Conservation (phyloP, 2,797 vertebrate genomes). For the Okamejei kenojei region DNA sequence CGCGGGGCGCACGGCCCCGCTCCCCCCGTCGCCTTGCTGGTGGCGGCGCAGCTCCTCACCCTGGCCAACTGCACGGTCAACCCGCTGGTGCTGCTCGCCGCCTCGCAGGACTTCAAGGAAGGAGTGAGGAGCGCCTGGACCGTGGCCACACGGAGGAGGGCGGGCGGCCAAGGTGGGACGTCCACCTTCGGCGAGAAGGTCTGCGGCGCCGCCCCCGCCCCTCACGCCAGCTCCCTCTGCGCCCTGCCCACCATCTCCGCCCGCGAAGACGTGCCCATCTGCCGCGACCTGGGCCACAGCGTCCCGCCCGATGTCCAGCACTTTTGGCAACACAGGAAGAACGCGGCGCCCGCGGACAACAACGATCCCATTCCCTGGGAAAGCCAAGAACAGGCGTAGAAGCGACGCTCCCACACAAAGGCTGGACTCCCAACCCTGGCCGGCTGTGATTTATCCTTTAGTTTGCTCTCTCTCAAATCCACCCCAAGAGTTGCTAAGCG, state of each 20-base stretch:
- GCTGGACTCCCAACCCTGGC: background rate
- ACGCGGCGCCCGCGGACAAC: constrained; percentile 56
- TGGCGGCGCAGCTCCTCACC: constrained; percentile 58
- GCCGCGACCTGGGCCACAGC: constrained; percentile 47
- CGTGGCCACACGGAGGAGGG: constrained; percentile 39
- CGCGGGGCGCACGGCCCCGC: constrained; percentile 45
- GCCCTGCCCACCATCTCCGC: constrained; percentile 38
- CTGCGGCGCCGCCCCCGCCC: no score
- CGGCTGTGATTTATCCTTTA: background rate
- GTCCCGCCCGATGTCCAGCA: constrained; percentile 68
- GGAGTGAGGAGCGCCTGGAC: constrained; percentile 53
- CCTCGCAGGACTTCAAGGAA: constrained; percentile 62
- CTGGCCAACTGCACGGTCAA: constrained; percentile 60
- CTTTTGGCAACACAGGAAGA: constrained; percentile 70
- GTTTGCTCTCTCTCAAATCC: no score
- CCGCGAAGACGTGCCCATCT: constrained; percentile 41
- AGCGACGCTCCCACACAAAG: no score
- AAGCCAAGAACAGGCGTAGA: constrained; percentile 50
- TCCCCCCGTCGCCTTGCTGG: constrained; percentile 54
- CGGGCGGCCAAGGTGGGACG: background rate
- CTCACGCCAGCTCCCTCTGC: constrained; percentile 44
- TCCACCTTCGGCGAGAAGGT: background rate
- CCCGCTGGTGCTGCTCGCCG: constrained; percentile 59
- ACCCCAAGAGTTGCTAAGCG: background rate
- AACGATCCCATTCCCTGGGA: constrained; percentile 73